phyloP scores from a whole-genome alignment of 2,113 vertebrate species.

The Oncorhynchus masou region DNA sequence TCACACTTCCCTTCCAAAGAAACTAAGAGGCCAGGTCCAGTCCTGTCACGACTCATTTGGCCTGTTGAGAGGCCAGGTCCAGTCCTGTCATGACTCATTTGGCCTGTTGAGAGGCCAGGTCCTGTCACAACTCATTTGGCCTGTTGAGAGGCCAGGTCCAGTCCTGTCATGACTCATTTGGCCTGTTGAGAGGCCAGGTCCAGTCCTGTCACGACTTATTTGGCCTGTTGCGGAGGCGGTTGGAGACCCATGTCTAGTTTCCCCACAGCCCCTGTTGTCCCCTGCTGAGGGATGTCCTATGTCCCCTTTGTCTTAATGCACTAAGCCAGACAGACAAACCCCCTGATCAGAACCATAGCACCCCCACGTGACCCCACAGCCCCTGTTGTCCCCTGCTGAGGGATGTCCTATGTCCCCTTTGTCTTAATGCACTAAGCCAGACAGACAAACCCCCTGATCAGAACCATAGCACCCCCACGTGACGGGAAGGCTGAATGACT shows the following conservation, averaged over 20 bases:
- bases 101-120: too few relatives aligned
- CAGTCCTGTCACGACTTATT: too few relatives aligned
- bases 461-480: background rate
- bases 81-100: too few relatives aligned
- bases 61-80: too few relatives aligned
- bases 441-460: background rate
- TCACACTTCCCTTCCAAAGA: too few relatives aligned
- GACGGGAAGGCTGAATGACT: background rate
- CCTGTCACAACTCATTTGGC: too few relatives aligned
- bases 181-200: too few relatives aligned
- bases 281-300: background rate
- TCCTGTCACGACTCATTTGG: slow-evolving; percentile 17
- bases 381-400: background rate
- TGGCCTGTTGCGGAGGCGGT: slow-evolving; percentile 4
- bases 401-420: background rate
- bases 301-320: background rate
- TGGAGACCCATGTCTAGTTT: slow-evolving; percentile 3
- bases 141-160: too few relatives aligned
- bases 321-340: background rate
- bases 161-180: too few relatives aligned
- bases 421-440: background rate
- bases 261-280: background rate
- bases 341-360: background rate
- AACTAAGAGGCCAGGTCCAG: background rate
- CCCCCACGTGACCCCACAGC: background rate